Base-by-base conservation (phyloP, 1,140 invertebrate genomes). In the Drosophila ogumai region DNA sequence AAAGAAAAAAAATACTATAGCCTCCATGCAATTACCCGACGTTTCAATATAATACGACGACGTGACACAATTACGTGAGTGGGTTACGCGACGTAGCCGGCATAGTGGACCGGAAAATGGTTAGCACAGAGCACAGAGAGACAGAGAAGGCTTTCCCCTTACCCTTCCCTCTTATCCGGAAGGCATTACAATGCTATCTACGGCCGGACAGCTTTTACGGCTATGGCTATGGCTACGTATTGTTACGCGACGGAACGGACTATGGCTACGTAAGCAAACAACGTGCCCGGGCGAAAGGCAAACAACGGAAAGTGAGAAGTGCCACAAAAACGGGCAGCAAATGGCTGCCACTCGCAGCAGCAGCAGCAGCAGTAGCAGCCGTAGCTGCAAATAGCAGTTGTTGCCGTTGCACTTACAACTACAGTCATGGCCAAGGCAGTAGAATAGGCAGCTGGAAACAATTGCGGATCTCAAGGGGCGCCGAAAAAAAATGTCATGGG, bases 241-340 rank as follows among this genome's bases (percentile, higher is more conserved):
- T 65, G 38, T 63, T 60, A 60, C 56, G 55, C 64, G 36, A 22
- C 41, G 41, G 32, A n/a, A 19, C 25, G 59, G 59, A 38, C 52
- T 17, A 10, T 8, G 50, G 49, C 36, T 69, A 69, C 67, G 71
- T 61, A 41, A 55, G 66, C 63, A 67, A 69, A 68, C 65, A 64
- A 28, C 10, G 28, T 63, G 65, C 58, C 36, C 19, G 58, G 49
- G 49, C 58, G 58, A 68, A 68, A 64, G 38, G 59, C 71, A 74
- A 75, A 65, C 71, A 75, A 57, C 59, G 73, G 69, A 75, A 75
- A 75, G 73, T 75, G 71, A 74, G 68, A 74, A 74, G 68, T 61
- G 40, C 46, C 44, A 71, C 65, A 72, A 71, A 75, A 74, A 43
- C 58, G 52, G 59, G 60, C 73, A 57, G 69, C 50, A 75, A 75